These are phyloP conservation scores for Pseudorectes ferrugineus DNA, from an alignment of 2,113 vertebrate species.

Conservation along the genomic window DNA sequence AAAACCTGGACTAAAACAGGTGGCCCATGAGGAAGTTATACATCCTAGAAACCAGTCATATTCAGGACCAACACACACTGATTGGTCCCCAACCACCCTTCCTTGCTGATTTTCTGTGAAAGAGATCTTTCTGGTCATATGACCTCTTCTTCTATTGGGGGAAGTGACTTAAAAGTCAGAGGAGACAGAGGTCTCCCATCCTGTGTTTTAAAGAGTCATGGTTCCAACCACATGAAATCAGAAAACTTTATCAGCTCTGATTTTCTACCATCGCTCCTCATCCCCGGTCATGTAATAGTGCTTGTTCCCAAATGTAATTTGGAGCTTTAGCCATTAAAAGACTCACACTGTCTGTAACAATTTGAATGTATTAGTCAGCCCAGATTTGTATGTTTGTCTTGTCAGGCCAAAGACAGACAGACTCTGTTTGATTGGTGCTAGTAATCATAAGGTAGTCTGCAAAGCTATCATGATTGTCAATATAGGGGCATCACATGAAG, in stretches of 20 bases:
- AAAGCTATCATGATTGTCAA: background rate
- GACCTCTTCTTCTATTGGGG: background rate
- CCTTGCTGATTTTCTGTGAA: background rate
- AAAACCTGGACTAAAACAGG: background rate
- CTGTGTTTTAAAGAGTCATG: background rate
- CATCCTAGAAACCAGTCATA: background rate
- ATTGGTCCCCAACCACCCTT: background rate
- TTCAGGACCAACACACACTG: background rate
- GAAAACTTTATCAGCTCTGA: background rate
- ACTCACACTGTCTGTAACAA: accelerated
- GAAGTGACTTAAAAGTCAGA: background rate
- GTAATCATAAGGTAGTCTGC: background rate
- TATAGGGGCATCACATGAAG: background rate
- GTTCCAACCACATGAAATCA: background rate
- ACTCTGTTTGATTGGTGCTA: background rate
- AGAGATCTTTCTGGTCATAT: background rate
- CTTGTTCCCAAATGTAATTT: background rate
- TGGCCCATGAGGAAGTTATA: background rate
- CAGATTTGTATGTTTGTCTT: background rate
- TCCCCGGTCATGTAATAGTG: background rate
- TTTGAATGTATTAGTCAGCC: background rate
- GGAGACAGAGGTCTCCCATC: background rate
- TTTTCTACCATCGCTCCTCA: background rate
- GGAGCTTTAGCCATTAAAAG: background rate
- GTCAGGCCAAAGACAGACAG: background rate